A percentile compares a stretch with the other conserved stretches of the same genome.
Evolutionary conservation across 2,113 vertebrate genomes (phyloP).

Genomic region (Ranitomeya variabilis): DNA sequence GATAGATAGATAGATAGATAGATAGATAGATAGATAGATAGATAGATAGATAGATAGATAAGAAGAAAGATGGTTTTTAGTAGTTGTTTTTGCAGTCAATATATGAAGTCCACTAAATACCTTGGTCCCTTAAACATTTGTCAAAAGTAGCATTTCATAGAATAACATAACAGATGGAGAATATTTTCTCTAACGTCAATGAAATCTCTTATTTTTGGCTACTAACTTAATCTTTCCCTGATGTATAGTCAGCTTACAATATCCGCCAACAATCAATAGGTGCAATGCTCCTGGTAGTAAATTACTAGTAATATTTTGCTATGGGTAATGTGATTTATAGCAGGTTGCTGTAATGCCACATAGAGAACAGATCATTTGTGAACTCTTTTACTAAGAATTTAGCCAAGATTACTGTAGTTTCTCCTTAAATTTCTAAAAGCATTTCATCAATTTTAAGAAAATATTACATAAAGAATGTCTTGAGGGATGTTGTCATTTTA

Average conservation of each 20-base stretch:
- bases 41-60: too few species aligned
- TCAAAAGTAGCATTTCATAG: neutral
- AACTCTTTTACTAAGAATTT: neutral
- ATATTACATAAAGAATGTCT: neutral
- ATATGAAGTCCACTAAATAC: neutral
- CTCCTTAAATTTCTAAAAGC: neutral
- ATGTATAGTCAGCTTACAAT: neutral
- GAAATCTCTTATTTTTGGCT: neutral
- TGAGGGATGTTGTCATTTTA: neutral
- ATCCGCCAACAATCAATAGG: neutral
- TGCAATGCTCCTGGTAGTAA: neutral
- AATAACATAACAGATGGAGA: conserved; percentile 23
- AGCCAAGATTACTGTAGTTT: neutral
- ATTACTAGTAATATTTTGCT: neutral
- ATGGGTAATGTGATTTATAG: neutral
- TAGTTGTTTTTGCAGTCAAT: neutral
- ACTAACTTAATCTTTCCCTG: neutral
- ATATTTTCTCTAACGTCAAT: neutral
- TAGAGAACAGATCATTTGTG: neutral
- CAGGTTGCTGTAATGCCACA: neutral
- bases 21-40: too few species aligned
- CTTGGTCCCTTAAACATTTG: neutral
- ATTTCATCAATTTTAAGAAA: neutral
- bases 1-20: too few species aligned
- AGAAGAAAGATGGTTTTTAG: neutral